phyloP scores from a whole-genome alignment of 2,888 invertebrate species.

The Lithophane ornitopus region DNA sequence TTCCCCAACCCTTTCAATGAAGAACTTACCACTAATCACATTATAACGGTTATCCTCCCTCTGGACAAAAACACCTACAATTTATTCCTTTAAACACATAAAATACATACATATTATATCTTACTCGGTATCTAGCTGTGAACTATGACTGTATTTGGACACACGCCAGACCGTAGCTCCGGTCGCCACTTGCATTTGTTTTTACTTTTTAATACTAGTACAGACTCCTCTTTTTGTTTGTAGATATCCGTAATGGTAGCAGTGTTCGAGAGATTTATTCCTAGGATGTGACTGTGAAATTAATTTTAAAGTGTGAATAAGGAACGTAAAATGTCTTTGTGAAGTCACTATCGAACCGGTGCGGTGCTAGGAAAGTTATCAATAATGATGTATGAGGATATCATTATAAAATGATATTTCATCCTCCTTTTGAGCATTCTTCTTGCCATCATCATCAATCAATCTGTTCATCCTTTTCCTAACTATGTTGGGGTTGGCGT shows the following conservation, averaged over 20 bases:
- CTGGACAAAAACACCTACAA: not conserved
- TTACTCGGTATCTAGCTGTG: constrained; percentile 42
- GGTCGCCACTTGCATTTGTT: constrained; percentile 64
- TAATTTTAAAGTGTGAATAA: constrained; percentile 19
- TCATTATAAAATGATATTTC: not conserved
- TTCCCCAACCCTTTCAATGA: not conserved
- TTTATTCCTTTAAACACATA: not conserved
- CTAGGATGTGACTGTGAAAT: constrained; percentile 30
- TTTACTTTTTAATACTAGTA: constrained; percentile 63
- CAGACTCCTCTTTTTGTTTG: constrained; percentile 57
- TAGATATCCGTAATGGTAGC: constrained; percentile 45
- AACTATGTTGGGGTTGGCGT: no score
- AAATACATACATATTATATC: constrained; percentile 1
- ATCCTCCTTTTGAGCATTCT: not conserved
- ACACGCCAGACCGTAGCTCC: constrained; percentile 75
- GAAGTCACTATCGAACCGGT: not conserved
- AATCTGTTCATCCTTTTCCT: no score
- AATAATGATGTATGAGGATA: not conserved
- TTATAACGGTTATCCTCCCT: not conserved
- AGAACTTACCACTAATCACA: not conserved
- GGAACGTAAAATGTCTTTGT: constrained; percentile 2
- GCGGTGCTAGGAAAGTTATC: no score
- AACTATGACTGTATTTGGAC: constrained; percentile 73
- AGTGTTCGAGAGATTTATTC: constrained; percentile 39
- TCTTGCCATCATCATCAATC: not conserved